These are phyloP conservation scores for Catharus fuscescens DNA, from an alignment of 2,113 vertebrate species.

Conservation along the genomic window DNA sequence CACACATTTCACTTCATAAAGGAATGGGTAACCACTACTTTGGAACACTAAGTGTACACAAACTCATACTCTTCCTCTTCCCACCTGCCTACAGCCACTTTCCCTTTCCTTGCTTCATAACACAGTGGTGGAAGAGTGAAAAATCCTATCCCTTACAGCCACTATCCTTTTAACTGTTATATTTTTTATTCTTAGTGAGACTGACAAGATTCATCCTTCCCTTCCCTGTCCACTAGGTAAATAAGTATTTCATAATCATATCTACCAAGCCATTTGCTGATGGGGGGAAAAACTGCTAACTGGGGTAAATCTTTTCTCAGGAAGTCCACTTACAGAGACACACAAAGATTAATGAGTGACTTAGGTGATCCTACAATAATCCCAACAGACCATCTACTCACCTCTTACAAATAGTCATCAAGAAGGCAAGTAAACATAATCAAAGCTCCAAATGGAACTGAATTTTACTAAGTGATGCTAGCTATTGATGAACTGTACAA, in stretches of 20 bases:
- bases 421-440: not conserved
- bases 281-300: not conserved
- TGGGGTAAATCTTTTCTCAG: not conserved
- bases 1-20: not conserved
- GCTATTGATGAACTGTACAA: not conserved
- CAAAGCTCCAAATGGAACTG: not conserved
- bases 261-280: not conserved
- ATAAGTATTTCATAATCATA: not conserved
- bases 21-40: not conserved
- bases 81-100: not conserved
- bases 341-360: not conserved
- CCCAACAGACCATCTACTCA: not conserved
- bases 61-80: not conserved
- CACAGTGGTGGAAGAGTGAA: not conserved
- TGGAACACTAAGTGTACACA: accelerated
- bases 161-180: not conserved
- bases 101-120: not conserved
- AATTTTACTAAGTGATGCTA: not conserved
- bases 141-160: not conserved
- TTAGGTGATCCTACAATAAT: not conserved
- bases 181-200: not conserved
- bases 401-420: accelerated
- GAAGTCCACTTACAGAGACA: not conserved
- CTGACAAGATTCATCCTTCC: not conserved
- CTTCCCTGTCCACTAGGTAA: not conserved